Evolutionary conservation across 1,140 invertebrate genomes (phyloP).

Genomic region (Micrasema minimum): DNA sequence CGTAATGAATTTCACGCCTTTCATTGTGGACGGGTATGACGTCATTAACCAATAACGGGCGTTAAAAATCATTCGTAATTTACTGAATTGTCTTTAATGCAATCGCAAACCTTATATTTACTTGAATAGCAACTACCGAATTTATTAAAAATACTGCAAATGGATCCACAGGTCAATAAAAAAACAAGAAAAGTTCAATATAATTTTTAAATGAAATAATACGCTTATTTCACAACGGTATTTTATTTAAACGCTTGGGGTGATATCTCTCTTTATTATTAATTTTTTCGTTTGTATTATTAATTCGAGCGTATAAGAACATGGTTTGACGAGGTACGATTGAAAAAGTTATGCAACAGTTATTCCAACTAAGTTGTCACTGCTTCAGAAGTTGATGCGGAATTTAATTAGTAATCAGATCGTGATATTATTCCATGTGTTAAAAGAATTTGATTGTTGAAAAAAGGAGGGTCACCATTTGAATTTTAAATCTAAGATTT

Average conservation of each 20-base stretch:
- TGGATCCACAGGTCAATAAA: not conserved
- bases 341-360: not conserved
- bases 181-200: not conserved
- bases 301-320: not conserved
- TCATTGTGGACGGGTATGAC: too few species aligned
- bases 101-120: too few species aligned
- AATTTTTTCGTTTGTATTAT: not conserved
- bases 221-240: not conserved
- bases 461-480: not conserved
- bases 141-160: too few species aligned
- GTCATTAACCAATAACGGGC: too few species aligned
- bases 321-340: not conserved
- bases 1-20: too few species aligned
- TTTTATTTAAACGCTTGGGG: not conserved
- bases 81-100: too few species aligned
- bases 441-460: not conserved
- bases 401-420: not conserved
- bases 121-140: too few species aligned
- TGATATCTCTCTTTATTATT: not conserved
- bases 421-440: not conserved
- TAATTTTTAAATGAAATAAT: not conserved
- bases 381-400: not conserved
- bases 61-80: too few species aligned
- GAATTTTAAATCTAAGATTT: not conserved
- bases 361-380: not conserved